Evolutionary conservation across 1,140 invertebrate genomes (phyloP), one percentile per base, ranked within the genome.

Genomic region (Aphis gossypii): DNA sequence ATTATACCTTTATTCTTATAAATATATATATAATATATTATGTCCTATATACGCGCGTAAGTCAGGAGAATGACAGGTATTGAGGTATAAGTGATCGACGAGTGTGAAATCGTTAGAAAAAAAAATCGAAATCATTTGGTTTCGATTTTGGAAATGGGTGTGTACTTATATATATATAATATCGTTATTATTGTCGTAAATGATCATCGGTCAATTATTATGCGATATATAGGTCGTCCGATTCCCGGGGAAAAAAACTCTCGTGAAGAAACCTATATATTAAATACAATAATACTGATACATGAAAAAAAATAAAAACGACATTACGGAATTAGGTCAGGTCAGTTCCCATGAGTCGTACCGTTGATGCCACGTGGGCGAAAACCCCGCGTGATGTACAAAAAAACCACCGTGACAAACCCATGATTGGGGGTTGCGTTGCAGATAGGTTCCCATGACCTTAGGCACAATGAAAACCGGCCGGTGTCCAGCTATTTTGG

Each of bases 401-500:
- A 90, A 90, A 46, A 92, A 92, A 92, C 25, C 23, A 41, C 76
- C 51, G 82, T 54, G 76, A 93, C 92, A 25, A 56, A 93, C 68
- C n/a, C 44, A 2, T n/a, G 60, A 76, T 20, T 76, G 30, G 56
- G 92, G 92, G 92, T 93, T 56, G 92, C n/a, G 30, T 5, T 68
- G 14, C 30, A 76, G 60, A 76, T 76, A n/a, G 46, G 82, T 93
- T 93, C 92, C 92, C 92, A 93, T 93, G 92, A 93, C 92, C 92
- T 86, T 89, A 89, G 41, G 1, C 23, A 89, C 88, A 56, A 89
- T 56, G 88, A 41, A 54, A 41, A 89, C 48, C 88, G 5, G 9
- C 9, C 88, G 11, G 23, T 41, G 88, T 30, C 88, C 88, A 41
- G 4, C 14, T 89, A 35, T 25, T 30, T 11, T 25, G 23, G 25